These are phyloP conservation scores for Hemiprocne comata DNA, from an alignment of 2,113 vertebrate species.

Conservation along the genomic window DNA sequence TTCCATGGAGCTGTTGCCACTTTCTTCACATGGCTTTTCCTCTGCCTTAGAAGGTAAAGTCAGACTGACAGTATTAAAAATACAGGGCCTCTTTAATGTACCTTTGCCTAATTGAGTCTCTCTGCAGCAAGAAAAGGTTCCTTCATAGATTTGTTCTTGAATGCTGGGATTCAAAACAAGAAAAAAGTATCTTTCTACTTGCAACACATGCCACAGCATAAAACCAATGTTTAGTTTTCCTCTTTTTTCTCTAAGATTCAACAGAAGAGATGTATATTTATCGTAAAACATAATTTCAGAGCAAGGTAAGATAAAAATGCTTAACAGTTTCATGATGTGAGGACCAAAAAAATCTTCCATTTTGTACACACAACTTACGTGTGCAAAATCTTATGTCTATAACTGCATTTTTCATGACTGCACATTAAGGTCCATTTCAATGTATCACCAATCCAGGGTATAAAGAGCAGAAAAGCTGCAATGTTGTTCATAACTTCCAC, in stretches of 20 bases:
- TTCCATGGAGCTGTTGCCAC: neutral
- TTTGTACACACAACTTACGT: neutral
- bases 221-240: neutral
- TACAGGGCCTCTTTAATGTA: neutral
- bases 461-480: neutral
- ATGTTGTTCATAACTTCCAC: neutral
- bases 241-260: neutral
- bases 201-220: neutral
- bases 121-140: neutral
- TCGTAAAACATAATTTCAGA: neutral
- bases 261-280: neutral
- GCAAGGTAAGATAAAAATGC: neutral
- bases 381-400: neutral
- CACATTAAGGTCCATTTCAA: neutral
- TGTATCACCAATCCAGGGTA: neutral
- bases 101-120: neutral
- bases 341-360: neutral
- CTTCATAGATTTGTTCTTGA: neutral
- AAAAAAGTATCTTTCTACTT: neutral
- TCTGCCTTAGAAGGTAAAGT: neutral
- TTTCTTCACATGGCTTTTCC: neutral
- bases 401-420: neutral
- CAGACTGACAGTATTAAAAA: conserved; percentile 23
- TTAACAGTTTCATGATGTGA: neutral
- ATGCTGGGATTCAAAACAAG: neutral